These are phyloP conservation scores for Vulpes lagopus DNA, from an alignment of 2,113 vertebrate genomes.

Conservation along the genomic window DNA sequence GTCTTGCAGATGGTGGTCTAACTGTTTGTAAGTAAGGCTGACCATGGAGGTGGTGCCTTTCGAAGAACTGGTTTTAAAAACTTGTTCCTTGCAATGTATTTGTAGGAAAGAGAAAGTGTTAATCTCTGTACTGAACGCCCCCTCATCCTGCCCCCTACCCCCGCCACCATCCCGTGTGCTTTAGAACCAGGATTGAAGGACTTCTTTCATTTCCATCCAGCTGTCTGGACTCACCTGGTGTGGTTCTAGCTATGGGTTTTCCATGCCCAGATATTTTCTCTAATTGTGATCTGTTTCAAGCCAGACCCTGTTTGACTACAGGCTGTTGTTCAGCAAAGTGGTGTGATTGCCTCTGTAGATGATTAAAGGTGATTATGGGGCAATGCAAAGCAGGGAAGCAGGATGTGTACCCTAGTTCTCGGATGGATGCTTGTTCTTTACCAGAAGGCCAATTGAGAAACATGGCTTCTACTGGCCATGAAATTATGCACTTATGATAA, in stretches of 20 bases:
- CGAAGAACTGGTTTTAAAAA: not conserved
- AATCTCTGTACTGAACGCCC: not conserved
- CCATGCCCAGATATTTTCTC: not conserved
- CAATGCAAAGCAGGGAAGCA: not conserved
- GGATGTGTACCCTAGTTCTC: not conserved
- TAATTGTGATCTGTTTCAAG: not conserved
- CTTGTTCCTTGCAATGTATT: not conserved
- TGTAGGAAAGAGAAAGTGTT: not conserved
- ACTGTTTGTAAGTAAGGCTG: not conserved
- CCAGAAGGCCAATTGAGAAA: not conserved
- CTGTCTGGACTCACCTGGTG: not conserved
- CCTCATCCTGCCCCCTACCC: too few species aligned
- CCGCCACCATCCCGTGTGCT: not conserved
- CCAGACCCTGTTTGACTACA: not conserved
- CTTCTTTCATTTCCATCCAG: not conserved
- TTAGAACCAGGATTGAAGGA: not conserved
- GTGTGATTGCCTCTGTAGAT: not conserved
- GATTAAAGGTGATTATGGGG: not conserved
- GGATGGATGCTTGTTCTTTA: not conserved
- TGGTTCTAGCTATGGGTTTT: not conserved
- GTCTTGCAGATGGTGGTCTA: not conserved
- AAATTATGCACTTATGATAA: not conserved
- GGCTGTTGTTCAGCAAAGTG: not conserved
- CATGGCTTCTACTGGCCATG: not conserved
- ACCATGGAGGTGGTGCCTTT: not conserved